Percentiles rank a stretch among this genome's conserved stretches.
Conservation (phyloP, 2,888 invertebrate genomes). For the Smittia sp. region DNA sequence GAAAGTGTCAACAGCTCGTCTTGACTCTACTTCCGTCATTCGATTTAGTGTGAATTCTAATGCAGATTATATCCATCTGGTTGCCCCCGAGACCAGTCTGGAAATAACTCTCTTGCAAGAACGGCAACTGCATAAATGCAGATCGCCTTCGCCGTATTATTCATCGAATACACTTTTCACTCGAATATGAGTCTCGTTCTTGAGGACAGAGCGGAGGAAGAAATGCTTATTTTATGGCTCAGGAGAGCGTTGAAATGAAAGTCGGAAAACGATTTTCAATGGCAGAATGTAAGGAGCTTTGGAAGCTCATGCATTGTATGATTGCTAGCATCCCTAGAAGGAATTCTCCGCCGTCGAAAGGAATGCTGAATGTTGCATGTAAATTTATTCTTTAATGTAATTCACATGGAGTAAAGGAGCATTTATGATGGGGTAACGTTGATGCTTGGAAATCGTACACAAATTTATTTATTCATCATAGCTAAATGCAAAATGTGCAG, state of each 20-base stretch:
- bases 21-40: too few relatives aligned
- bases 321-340: conserved; percentile 28
- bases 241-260: neutral
- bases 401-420: neutral
- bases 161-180: conserved; percentile 35
- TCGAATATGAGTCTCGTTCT: neutral
- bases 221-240: conserved; percentile 30
- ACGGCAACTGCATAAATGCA: conserved; percentile 33
- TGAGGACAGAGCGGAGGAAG: neutral
- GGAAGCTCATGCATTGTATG: conserved; percentile 21
- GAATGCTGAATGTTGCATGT: neutral
- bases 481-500: neutral
- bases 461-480: neutral
- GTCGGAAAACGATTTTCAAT: neutral
- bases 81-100: conserved; percentile 11
- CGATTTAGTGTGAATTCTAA: too few relatives aligned
- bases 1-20: too few relatives aligned
- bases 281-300: conserved; percentile 3
- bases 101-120: too few relatives aligned
- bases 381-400: conserved; percentile 15
- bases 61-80: neutral
- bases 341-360: neutral
- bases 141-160: conserved; percentile 20
- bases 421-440: neutral
- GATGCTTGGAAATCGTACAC: neutral